Evolutionary conservation across 2,888 invertebrate genomes (phyloP).

Genomic region (Dasysyrphus albostriatus): DNA sequence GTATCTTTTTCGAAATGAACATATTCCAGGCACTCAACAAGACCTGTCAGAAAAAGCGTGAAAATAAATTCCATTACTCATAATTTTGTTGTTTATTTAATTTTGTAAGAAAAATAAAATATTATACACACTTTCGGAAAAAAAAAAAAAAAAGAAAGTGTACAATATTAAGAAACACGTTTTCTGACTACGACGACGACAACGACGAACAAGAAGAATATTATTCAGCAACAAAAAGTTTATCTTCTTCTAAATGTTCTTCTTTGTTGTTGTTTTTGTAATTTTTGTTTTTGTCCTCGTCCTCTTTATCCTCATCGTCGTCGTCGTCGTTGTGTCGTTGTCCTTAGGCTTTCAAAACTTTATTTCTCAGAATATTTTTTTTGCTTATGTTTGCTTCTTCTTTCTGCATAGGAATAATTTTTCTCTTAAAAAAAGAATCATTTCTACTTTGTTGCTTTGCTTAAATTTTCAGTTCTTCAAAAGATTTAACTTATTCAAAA

Average conservation of each 20-base stretch:
- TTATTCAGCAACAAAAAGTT: conserved; percentile 23
- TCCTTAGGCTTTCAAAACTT: conserved; percentile 28
- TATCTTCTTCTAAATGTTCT: conserved; percentile 9
- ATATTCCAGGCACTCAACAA: conserved; percentile 6
- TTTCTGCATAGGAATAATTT: conserved; percentile 17
- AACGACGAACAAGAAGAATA: not conserved
- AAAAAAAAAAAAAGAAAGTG: not conserved
- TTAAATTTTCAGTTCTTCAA: conserved; percentile 5
- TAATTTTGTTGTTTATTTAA: conserved; percentile 16
- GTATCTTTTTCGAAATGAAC: not conserved
- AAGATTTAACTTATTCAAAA: conserved; percentile 6
- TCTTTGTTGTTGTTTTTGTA: not conserved
- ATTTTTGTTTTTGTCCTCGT: not conserved
- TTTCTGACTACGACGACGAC: not conserved
- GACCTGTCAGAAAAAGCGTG: conserved; percentile 16
- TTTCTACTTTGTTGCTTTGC: not conserved
- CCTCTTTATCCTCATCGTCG: not conserved
- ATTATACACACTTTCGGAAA: not conserved
- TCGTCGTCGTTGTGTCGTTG: conserved; percentile 1
- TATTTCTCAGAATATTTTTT: conserved; percentile 9
- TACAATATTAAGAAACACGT: conserved; percentile 7
- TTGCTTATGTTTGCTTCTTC: not conserved
- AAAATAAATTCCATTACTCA: conserved; percentile 14
- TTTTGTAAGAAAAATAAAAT: conserved; percentile 18
- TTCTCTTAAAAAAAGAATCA: not conserved